Conservation (phyloP, 2,113 vertebrate species). For the Neopipo cinnamomea region DNA sequence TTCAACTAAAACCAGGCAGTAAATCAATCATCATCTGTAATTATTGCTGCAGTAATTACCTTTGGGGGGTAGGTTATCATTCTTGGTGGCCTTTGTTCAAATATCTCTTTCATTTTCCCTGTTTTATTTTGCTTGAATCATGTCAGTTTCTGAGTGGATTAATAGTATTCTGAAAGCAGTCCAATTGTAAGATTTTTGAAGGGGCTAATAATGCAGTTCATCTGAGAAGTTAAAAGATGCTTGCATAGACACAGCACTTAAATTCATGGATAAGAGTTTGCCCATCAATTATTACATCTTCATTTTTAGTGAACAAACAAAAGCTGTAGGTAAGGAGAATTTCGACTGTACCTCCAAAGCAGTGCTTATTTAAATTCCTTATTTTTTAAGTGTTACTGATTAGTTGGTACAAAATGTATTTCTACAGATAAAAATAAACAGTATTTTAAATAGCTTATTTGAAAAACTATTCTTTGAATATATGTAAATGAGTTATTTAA, state of each 20-base stretch:
- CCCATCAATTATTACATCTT: conserved; percentile 34
- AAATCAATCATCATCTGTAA: conserved; percentile 58
- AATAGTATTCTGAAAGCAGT: conserved; percentile 21
- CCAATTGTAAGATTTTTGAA: neutral
- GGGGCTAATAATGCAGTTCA: conserved; percentile 11
- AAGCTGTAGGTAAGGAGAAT: conserved; percentile 28
- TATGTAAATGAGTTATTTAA: conserved; percentile 61
- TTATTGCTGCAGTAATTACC: conserved; percentile 51
- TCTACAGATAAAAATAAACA: conserved; percentile 38
- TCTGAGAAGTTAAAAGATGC: conserved; percentile 23
- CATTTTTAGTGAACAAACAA: conserved; percentile 12
- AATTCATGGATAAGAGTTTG: conserved; percentile 14
- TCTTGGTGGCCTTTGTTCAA: conserved; percentile 55
- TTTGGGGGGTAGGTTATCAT: conserved; percentile 47
- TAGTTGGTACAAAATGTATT: conserved; percentile 26
- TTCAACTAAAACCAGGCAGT: conserved; percentile 53
- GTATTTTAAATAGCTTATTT: conserved; percentile 32
- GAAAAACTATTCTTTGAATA: conserved; percentile 36
- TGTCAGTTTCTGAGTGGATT: conserved; percentile 33
- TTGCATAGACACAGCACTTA: neutral
- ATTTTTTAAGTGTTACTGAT: conserved; percentile 27
- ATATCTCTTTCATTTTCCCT: conserved; percentile 12
- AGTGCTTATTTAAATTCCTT: neutral
- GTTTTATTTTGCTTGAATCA: conserved; percentile 27
- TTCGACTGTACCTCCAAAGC: neutral